Base-by-base conservation (phyloP, 2,797 vertebrate genomes). In the Luscinia luscinia region DNA sequence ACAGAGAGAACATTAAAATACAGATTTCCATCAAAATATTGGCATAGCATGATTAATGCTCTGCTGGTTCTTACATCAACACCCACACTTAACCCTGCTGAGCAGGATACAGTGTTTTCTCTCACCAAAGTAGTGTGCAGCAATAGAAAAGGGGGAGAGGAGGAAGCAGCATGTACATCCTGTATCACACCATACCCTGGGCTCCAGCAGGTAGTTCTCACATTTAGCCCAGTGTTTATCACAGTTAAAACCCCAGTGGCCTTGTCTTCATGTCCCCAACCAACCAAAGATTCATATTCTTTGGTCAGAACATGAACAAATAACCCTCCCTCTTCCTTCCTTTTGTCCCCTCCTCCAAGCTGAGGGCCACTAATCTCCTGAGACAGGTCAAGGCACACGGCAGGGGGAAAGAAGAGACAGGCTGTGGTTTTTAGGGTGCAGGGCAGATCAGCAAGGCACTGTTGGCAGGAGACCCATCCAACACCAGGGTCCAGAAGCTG, bases 381-480 rank as follows among this genome's bases (percentile, higher is more conserved):
- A 80, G 59, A 73, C 7, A 52, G 79, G 62, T 41, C 51, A 94
- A 95, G 96, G 89, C 91, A 91, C 38, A 0, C 0, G 1, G 69
- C 16, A 8, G 61, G 36, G 72, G 20, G 73, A 41, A 26, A 63
- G 45, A 58, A 45, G 55, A 70, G 21, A 12, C 6, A 64, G 79
- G 38, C 51, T 62, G 58, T 80, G 76, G 30, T 32, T 93, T 74
- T 72, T 40, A 38, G 54, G 45, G 64, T 41, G 17, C 24, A 26
- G 11, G 69, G 61, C 68, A 84, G 67, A 45, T 78, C 61, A 85
- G 68, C 66, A 96, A 97, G 97, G 97, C 97, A 97, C 93, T 9
- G 5, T 9, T 62, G 91, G 85, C 59, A 46, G 74, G n/a, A 86
- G n/a, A 62, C 26, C 26, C 2, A 1, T 38, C 32, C 59, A 36